Conservation (phyloP, 2,797 vertebrate species). For the Todus mexicanus region DNA sequence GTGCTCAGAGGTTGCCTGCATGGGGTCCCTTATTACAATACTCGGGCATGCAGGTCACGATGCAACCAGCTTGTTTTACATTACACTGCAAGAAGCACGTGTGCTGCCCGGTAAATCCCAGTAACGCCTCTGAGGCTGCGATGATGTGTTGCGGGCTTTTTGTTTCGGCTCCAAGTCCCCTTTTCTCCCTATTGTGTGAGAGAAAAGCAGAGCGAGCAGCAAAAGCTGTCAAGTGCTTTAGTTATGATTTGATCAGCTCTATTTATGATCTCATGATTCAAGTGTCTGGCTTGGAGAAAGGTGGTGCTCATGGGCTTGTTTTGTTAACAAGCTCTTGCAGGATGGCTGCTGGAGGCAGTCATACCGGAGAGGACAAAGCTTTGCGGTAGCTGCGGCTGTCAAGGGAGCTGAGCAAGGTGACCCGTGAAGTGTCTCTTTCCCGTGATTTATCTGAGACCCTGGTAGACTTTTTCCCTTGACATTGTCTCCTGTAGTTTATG, state of each 20-base stretch:
- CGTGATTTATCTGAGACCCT: not conserved
- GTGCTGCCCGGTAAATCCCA: not conserved
- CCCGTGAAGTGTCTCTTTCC: not conserved
- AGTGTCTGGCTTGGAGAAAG: not conserved
- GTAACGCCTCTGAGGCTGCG: not conserved
- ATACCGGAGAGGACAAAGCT: fast-evolving
- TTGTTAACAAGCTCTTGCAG: not conserved
- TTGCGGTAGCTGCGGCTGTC: fast-evolving
- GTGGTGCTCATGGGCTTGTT: not conserved
- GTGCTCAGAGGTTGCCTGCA: fast-evolving
- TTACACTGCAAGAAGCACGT: fast-evolving
- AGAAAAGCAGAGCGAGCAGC: not conserved
- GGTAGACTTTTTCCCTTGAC: not conserved
- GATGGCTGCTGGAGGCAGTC: not conserved
- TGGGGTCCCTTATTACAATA: fast-evolving
- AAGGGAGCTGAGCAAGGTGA: not conserved
- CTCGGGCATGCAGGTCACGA: fast-evolving
- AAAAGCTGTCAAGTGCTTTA: not conserved
- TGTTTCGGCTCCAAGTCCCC: fast-evolving
- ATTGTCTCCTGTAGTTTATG: not conserved
- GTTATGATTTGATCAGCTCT: not conserved
- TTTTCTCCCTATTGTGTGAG: fast-evolving
- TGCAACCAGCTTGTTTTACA: not conserved
- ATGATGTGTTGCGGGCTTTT: fast-evolving
- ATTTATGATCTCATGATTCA: not conserved